phyloP scores from a whole-genome alignment of 1,140 invertebrate genomes.

The Copidosoma floridanum region DNA sequence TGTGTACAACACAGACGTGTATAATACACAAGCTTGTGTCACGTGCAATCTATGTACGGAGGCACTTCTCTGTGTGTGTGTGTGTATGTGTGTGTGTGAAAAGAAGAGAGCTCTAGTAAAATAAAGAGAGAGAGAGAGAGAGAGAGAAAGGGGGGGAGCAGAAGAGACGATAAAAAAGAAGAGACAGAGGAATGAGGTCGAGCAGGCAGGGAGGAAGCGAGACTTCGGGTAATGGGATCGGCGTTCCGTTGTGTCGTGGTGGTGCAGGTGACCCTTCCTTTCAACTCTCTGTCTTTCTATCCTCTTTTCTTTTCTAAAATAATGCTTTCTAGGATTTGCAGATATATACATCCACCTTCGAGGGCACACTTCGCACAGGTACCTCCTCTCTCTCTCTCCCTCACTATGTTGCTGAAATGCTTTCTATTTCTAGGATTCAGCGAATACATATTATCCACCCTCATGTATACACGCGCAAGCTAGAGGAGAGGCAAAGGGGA shows the following conservation, averaged over 20 bases:
- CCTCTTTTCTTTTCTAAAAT: slow-evolving; percentile 2
- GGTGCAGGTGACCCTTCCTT: slow-evolving; percentile 59
- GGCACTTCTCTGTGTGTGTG: no score
- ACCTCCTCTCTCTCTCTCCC: slow-evolving; percentile 19
- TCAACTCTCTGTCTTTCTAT: slow-evolving; percentile 39
- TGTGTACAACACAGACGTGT: not conserved
- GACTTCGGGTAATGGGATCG: slow-evolving; percentile 55
- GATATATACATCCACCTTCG: slow-evolving; percentile 21
- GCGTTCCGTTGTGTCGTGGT: slow-evolving; percentile 59
- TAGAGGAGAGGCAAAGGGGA: not conserved
- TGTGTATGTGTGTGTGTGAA: no score
- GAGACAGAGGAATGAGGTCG: slow-evolving; percentile 16
- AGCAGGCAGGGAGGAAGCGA: slow-evolving; percentile 22
- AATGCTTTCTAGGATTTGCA: slow-evolving; percentile 43
- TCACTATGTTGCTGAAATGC: slow-evolving; percentile 3
- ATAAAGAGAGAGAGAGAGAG: slow-evolving; percentile 22
- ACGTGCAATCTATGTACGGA: no score
- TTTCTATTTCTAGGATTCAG: slow-evolving; percentile 23
- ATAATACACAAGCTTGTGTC: not conserved
- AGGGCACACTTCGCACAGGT: slow-evolving; percentile 35
- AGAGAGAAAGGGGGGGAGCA: slow-evolving; percentile 14
- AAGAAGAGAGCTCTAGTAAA: slow-evolving; percentile 7
- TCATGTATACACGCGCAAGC: not conserved
- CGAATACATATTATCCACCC: no score
- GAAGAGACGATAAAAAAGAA: slow-evolving; percentile 19